Evolutionary conservation across 2,888 invertebrate genomes (phyloP).

Genomic region (Halictus quadricinctus): DNA sequence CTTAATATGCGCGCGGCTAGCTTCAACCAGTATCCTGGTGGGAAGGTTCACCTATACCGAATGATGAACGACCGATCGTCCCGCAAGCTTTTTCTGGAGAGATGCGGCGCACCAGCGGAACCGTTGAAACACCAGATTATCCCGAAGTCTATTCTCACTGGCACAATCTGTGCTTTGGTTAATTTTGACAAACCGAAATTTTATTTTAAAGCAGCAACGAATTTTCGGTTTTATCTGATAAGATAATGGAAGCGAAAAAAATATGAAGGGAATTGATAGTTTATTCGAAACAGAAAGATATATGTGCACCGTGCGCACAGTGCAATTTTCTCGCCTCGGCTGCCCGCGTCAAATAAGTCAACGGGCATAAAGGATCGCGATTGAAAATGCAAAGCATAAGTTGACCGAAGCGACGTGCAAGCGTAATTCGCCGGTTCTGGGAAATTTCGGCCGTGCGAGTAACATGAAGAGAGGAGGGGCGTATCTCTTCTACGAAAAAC

Average conservation of each 20-base stretch:
- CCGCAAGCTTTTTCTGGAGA: neutral
- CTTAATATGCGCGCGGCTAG: neutral
- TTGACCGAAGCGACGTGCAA: neutral
- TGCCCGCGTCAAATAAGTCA: constrained; percentile 53
- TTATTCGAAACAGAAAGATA: no score
- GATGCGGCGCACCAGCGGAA: neutral
- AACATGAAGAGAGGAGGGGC: neutral
- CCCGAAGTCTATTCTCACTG: neutral
- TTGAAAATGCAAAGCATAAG: constrained; percentile 37
- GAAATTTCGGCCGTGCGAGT: neutral
- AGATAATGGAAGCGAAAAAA: no score
- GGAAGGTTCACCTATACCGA: neutral
- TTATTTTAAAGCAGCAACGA: no score
- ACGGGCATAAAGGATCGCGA: constrained; percentile 12
- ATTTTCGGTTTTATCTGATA: no score
- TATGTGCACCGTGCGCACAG: no score
- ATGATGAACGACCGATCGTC: constrained; percentile 1
- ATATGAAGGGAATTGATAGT: no score
- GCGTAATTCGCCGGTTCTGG: constrained; percentile 18
- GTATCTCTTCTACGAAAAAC: neutral
- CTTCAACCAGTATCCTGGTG: neutral
- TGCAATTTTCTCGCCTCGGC: neutral
- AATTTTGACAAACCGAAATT: no score
- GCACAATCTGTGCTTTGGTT: neutral
- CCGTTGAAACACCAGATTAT: no score